A percentile compares a stretch with the other conserved stretches of the same genome.
These are phyloP conservation scores for Caenorhabditis doughertyi DNA, from an alignment of 2,888 invertebrate species.

Conservation along the genomic window DNA sequence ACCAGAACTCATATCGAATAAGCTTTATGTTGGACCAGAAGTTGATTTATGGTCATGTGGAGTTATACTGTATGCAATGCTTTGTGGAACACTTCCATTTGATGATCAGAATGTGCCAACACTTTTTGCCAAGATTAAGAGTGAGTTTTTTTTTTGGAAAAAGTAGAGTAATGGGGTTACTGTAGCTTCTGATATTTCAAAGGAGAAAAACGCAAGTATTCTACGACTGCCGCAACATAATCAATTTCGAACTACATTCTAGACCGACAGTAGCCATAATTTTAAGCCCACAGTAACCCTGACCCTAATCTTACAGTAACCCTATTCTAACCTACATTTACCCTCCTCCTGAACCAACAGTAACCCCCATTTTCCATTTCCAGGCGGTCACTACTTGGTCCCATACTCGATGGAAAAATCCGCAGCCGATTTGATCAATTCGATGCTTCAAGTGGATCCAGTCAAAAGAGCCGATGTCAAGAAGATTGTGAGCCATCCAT, in stretches of 20 bases:
- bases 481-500: constrained; percentile 89
- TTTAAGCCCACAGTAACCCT: no score
- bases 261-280: no score
- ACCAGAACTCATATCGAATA: constrained; percentile 97
- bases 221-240: no score
- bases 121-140: constrained; percentile 96
- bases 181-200: no score
- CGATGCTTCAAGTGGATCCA: constrained; percentile 97
- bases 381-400: constrained; percentile 95
- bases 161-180: no score
- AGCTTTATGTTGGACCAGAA: constrained; percentile 96
- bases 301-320: no score
- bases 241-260: no score
- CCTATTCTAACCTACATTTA: no score
- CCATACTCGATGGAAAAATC: constrained; percentile 96
- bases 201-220: no score
- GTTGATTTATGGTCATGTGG: constrained; percentile 99
- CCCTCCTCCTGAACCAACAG: neutral
- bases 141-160: no score
- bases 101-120: constrained; percentile 99
- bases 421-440: constrained; percentile 93
- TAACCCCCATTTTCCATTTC: neutral
- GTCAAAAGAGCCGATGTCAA: constrained; percentile 91
- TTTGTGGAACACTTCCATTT: constrained; percentile 93
- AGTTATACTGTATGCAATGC: constrained; percentile 94